phyloP scores from a whole-genome alignment of 2,888 invertebrate species.

The Ichneumoninae sp. region DNA sequence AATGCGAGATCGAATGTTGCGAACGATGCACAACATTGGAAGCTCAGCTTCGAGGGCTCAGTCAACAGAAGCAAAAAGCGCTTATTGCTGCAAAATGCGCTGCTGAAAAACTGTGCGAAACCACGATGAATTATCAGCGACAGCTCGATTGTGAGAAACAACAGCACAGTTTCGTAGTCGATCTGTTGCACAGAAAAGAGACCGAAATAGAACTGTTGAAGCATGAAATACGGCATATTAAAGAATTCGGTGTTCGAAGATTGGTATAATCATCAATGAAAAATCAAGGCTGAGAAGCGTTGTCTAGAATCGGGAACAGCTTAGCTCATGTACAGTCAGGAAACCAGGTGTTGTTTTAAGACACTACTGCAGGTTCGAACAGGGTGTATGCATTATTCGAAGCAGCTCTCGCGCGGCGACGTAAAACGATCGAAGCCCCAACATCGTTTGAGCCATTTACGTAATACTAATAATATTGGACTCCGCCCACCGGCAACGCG shows the following conservation, averaged over 20 bases:
- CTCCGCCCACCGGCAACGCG: constrained; percentile 5
- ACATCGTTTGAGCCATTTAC: background rate
- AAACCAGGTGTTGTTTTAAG: background rate
- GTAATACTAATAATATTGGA: background rate
- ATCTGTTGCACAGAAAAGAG: constrained; percentile 65
- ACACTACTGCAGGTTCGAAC: background rate
- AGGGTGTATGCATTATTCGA: background rate
- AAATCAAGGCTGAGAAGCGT: constrained; percentile 3
- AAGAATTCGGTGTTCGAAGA: constrained; percentile 48
- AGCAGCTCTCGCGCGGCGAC: background rate
- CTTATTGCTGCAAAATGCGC: constrained; percentile 73
- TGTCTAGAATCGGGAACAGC: background rate
- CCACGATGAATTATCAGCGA: constrained; percentile 67
- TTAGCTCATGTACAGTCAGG: background rate
- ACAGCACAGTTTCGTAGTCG: constrained; percentile 64
- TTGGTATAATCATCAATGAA: constrained; percentile 48
- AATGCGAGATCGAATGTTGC: constrained; percentile 58
- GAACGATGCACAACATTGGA: constrained; percentile 69
- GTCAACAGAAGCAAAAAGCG: constrained; percentile 72
- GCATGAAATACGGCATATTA: constrained; percentile 65
- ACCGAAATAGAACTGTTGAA: constrained; percentile 71
- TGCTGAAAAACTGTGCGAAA: constrained; percentile 70
- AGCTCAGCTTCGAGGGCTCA: constrained; percentile 64
- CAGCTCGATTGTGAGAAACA: constrained; percentile 66
- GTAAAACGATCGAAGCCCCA: background rate